A percentile compares a stretch with the other conserved stretches of the same genome.
phyloP scores from a whole-genome alignment of 1,140 invertebrate species.

The Temnothorax nylanderi region DNA sequence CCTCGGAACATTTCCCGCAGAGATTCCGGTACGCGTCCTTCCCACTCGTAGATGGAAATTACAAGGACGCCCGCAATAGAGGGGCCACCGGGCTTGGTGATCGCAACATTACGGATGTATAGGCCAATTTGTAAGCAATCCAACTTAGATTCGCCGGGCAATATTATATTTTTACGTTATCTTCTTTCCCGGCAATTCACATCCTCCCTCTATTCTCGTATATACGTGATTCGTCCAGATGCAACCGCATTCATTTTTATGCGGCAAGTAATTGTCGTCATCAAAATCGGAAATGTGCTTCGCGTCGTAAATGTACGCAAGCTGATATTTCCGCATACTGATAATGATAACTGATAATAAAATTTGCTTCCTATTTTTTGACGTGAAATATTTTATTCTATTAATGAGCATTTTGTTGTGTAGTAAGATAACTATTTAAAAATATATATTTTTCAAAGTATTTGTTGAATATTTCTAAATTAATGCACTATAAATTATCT shows the following conservation, averaged over 20 bases:
- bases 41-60: slow-evolving; percentile 79
- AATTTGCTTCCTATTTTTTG: background rate
- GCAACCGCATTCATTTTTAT: slow-evolving; percentile 30
- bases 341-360: background rate
- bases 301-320: background rate
- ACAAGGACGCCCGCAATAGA: slow-evolving; percentile 76
- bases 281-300: slow-evolving; percentile 19
- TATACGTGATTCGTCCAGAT: background rate
- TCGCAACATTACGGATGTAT: slow-evolving; percentile 85
- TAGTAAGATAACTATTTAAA: background rate
- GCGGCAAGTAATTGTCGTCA: background rate
- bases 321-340: background rate
- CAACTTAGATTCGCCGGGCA: slow-evolving; percentile 83
- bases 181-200: slow-evolving; percentile 67
- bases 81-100: slow-evolving; percentile 78
- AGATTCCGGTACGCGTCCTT: slow-evolving; percentile 68
- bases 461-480: slow-evolving; percentile 10
- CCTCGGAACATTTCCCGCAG: slow-evolving; percentile 59
- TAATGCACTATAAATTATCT: background rate
- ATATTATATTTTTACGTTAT: slow-evolving; percentile 85
- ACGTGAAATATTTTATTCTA: background rate
- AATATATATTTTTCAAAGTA: background rate
- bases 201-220: background rate
- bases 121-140: slow-evolving; percentile 86
- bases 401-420: background rate